Evolutionary conservation across 2,888 invertebrate species (phyloP).

Genomic region (Anorthoa munda): DNA sequence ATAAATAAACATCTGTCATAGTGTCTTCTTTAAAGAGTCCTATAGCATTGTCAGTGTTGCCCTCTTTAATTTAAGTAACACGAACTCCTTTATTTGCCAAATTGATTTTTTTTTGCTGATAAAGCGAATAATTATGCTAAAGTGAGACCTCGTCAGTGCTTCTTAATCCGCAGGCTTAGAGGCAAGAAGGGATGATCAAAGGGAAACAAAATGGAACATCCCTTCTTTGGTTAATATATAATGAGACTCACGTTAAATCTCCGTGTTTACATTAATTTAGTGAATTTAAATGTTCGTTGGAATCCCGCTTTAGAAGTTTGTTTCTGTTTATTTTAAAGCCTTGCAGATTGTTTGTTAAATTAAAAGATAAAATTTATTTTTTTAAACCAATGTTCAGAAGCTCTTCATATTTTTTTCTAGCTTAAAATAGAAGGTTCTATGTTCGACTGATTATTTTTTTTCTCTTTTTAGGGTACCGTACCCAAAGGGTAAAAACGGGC

Average conservation of each 20-base stretch:
- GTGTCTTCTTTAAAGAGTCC: background rate
- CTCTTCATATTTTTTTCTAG: background rate
- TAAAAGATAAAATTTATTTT: conserved; percentile 3
- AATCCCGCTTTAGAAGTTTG: conserved; percentile 58
- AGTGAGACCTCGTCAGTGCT: conserved; percentile 81
- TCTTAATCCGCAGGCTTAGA: conserved; percentile 85
- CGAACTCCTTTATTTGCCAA: conserved; percentile 69
- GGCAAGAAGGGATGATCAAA: conserved; percentile 83
- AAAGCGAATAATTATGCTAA: conserved; percentile 87
- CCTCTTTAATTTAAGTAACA: conserved; percentile 55
- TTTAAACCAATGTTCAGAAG: background rate
- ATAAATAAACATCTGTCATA: background rate
- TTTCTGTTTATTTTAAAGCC: conserved; percentile 31
- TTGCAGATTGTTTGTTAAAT: conserved; percentile 14
- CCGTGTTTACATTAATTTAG: conserved; percentile 88
- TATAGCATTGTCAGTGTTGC: conserved; percentile 24
- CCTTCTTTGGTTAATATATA: conserved; percentile 87
- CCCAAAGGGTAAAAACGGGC: too few relatives aligned
- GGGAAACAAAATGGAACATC: conserved; percentile 80
- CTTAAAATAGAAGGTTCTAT: background rate
- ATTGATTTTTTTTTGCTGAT: conserved; percentile 85
- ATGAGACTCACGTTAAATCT: conserved; percentile 83
- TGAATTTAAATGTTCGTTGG: conserved; percentile 75
- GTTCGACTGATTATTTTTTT: too few relatives aligned
- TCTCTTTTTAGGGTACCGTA: too few relatives aligned